phyloP scores from a whole-genome alignment of 2,888 invertebrate genomes.

The Zaprionus bogoriensis region DNA sequence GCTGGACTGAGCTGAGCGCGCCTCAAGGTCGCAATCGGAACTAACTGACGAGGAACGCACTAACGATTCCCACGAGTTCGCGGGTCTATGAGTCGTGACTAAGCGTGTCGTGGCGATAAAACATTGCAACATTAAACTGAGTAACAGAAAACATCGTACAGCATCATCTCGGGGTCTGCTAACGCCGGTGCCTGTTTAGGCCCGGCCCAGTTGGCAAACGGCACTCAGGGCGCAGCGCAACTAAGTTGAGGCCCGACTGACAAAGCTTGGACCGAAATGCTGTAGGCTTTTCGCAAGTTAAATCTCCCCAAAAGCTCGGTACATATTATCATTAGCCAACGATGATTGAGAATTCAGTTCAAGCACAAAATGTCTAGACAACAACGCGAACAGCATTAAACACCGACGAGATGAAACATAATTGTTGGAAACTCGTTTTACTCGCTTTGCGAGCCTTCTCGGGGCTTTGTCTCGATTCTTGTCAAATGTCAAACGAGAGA shows the following conservation, averaged over 20 bases:
- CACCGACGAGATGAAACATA: background rate
- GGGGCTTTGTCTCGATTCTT: background rate
- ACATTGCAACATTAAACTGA: background rate
- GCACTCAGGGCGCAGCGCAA: background rate
- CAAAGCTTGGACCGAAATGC: too few species aligned
- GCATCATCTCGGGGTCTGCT: constrained; percentile 23
- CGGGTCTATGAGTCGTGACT: too few species aligned
- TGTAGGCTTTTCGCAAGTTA: background rate
- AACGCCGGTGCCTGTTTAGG: constrained; percentile 11
- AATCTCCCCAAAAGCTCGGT: background rate
- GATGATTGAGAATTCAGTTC: background rate
- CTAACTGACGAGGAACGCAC: background rate
- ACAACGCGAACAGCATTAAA: too few species aligned
- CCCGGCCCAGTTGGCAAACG: constrained; percentile 2
- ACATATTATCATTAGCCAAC: too few species aligned
- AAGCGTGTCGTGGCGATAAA: constrained; percentile 10
- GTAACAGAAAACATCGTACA: background rate
- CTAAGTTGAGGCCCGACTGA: background rate
- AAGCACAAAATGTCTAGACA: too few species aligned
- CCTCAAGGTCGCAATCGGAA: background rate
- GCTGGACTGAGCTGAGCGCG: background rate
- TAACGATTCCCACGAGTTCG: constrained; percentile 7
- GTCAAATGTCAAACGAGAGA: background rate
- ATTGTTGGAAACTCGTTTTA: background rate
- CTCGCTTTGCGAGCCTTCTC: background rate